A percentile compares a stretch with the other conserved stretches of the same genome.
Evolutionary conservation across 2,113 vertebrate genomes (phyloP).

Genomic region (Nerophis ophidion): DNA sequence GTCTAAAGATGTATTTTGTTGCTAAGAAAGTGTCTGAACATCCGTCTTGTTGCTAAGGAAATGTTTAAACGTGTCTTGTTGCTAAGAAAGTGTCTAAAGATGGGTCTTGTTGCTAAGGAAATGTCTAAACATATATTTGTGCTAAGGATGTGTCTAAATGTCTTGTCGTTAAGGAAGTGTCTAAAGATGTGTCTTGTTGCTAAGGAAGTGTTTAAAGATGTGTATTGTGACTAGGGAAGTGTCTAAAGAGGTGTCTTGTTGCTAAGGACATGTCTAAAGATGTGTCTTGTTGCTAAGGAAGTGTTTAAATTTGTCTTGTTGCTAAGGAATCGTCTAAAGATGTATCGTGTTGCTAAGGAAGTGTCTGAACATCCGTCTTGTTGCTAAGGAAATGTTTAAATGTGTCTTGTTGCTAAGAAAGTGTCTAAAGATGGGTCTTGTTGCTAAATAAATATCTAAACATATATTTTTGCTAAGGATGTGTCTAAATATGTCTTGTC

Average conservation of each 20-base stretch:
- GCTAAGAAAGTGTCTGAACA: not conserved
- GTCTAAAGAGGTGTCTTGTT: constrained; percentile 48
- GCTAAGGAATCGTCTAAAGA: too few species aligned
- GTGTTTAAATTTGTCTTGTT: fast-evolving
- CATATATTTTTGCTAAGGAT: too few species aligned
- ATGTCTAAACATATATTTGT: too few species aligned
- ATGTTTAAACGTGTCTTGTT: fast-evolving
- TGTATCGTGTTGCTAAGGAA: too few species aligned
- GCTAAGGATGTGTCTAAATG: not conserved
- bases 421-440: too few species aligned
- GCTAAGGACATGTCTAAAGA: too few species aligned
- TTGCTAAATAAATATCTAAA: too few species aligned
- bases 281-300: not conserved
- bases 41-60: not conserved
- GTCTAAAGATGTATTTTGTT: constrained; percentile 48
- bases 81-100: too few species aligned
- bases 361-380: too few species aligned
- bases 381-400: not conserved
- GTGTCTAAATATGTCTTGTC: too few species aligned
- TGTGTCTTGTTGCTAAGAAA: not conserved
- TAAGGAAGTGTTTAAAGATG: not conserved
- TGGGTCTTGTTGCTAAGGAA: too few species aligned
- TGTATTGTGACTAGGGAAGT: constrained; percentile 57
- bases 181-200: too few species aligned
- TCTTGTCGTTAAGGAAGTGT: not conserved